Conservation (phyloP, 2,797 vertebrate species). For the Podarcis lilfordi region DNA sequence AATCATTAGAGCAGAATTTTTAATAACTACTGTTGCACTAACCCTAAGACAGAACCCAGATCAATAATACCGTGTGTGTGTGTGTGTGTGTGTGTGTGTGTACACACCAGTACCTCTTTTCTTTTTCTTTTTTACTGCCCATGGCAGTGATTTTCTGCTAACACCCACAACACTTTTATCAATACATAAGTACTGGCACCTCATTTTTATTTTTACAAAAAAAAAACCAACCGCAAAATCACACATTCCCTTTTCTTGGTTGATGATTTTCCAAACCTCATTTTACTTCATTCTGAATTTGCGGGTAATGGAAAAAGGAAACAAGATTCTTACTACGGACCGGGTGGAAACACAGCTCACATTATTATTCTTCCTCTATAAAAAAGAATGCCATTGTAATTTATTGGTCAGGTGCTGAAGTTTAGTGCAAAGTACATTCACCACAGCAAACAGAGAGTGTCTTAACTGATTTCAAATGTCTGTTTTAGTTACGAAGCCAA, state of each 20-base stretch:
- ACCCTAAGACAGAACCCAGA: background rate
- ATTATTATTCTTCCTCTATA: background rate
- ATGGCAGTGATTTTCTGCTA: too few species aligned
- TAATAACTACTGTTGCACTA: background rate
- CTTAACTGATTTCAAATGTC: background rate
- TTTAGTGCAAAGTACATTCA: background rate
- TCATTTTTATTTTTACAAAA: too few species aligned
- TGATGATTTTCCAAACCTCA: background rate
- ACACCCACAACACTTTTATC: too few species aligned
- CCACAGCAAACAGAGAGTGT: background rate
- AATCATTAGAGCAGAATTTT: background rate
- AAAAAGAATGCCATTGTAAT: slow-evolving; percentile 8
- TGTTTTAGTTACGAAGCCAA: background rate
- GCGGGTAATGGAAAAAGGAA: background rate
- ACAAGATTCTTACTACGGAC: background rate
- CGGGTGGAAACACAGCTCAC: fast-evolving
- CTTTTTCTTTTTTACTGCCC: too few species aligned
- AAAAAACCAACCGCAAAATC: too few species aligned
- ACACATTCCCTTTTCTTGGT: background rate
- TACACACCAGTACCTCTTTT: too few species aligned
- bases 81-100: too few species aligned
- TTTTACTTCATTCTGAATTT: background rate
- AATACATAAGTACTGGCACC: too few species aligned
- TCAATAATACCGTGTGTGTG: too few species aligned
- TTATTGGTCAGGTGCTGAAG: background rate